Conservation (phyloP, 2,113 vertebrate genomes). For the Phylloscopus trochilus region DNA sequence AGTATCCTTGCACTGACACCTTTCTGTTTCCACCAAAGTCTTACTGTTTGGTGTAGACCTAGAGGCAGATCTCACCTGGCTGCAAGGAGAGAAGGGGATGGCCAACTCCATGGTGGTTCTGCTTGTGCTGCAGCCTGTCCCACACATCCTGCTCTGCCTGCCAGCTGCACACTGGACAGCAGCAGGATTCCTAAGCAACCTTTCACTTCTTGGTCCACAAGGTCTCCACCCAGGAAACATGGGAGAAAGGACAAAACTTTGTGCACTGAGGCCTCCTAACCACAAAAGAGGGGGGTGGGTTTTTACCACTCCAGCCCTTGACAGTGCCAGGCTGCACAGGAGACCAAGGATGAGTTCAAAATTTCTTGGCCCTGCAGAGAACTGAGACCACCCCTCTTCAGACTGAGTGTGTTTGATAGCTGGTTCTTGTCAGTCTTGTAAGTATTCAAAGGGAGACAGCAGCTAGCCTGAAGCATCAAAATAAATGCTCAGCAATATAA, state of each 20-base stretch:
- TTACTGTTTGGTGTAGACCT: background rate
- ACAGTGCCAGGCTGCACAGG: background rate
- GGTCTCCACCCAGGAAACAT: background rate
- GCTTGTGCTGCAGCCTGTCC: background rate
- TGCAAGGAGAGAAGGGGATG: background rate
- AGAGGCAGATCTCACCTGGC: background rate
- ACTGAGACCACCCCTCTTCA: background rate
- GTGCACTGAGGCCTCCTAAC: background rate
- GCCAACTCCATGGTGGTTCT: background rate
- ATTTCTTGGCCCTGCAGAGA: background rate
- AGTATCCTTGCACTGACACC: background rate
- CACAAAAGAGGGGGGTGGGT: background rate
- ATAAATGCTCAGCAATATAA: background rate
- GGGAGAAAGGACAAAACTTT: background rate
- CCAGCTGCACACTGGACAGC: background rate
- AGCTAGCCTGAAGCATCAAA: background rate
- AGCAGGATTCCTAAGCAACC: background rate
- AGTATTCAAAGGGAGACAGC: background rate
- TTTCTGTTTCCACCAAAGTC: background rate
- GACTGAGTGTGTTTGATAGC: background rate
- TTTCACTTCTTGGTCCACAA: background rate
- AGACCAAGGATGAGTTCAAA: background rate
- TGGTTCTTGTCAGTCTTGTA: background rate
- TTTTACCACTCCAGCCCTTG: background rate
- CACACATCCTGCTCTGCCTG: background rate